A percentile compares a stretch with the other conserved stretches of the same genome.
These are phyloP conservation scores for Oreohelix idahoensis DNA, from an alignment of 1,140 invertebrate species.

Conservation along the genomic window DNA sequence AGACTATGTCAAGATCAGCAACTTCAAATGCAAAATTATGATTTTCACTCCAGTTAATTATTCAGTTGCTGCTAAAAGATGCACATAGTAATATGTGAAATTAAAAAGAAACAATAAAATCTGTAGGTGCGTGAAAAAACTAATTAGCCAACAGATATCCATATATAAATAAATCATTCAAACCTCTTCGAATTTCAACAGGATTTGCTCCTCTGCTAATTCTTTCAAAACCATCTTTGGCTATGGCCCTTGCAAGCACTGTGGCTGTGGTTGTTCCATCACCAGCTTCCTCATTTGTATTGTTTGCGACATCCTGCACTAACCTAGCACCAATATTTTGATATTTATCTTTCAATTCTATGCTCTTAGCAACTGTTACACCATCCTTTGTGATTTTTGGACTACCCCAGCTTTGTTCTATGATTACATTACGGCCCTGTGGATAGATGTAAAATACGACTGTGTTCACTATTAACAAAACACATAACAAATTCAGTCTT, in stretches of 20 bases:
- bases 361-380: slow-evolving; percentile 98
- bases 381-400: slow-evolving; percentile 99
- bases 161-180: background rate
- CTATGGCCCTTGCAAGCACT: slow-evolving; percentile 96
- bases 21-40: no score
- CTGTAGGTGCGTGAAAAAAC: no score
- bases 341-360: slow-evolving; percentile 99
- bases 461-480: no score
- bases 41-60: no score
- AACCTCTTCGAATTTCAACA: slow-evolving; percentile 93
- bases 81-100: no score
- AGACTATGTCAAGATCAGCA: no score
- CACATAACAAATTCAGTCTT: no score
- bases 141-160: no score
- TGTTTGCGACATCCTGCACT: slow-evolving; percentile 99
- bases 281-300: slow-evolving; percentile 99
- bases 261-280: slow-evolving; percentile 99
- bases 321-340: slow-evolving; percentile 99
- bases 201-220: slow-evolving; percentile 99
- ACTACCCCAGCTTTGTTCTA: slow-evolving; percentile 99
- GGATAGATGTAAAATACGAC: no score
- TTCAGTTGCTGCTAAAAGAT: no score
- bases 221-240: slow-evolving; percentile 99
- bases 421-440: slow-evolving; percentile 96
- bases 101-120: no score